These are phyloP conservation scores for Coptodon rendalli DNA, from an alignment of 2,113 vertebrate genomes.

Conservation along the genomic window DNA sequence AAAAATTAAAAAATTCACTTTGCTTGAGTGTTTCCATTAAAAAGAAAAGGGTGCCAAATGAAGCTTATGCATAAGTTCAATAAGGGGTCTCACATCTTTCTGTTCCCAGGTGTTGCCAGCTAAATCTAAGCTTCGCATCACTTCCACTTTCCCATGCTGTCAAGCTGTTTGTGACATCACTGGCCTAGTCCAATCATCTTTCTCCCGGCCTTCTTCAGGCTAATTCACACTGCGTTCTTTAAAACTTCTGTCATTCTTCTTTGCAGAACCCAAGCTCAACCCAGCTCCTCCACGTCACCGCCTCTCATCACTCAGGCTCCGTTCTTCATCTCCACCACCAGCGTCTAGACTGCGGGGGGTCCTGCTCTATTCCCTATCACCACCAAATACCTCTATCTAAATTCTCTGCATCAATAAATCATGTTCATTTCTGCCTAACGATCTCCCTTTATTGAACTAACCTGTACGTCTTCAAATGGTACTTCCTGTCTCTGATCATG, in stretches of 20 bases:
- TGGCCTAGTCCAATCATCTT: background rate
- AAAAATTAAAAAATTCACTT: too few species aligned
- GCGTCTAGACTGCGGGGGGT: background rate
- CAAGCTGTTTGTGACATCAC: background rate
- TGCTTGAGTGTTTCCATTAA: background rate
- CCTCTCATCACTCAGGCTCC: too few species aligned
- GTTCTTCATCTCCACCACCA: background rate
- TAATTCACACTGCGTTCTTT: background rate
- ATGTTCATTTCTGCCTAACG: background rate
- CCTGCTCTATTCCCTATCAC: background rate
- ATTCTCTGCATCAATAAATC: background rate
- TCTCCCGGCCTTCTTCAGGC: background rate
- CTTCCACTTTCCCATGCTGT: background rate
- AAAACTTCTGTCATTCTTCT: background rate
- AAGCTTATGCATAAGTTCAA: background rate
- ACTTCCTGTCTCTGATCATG: slow-evolving; percentile 98
- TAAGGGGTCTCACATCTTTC: background rate
- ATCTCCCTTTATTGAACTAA: slow-evolving; percentile 33
- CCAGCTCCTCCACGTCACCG: too few species aligned
- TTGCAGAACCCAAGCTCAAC: too few species aligned
- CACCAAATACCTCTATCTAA: background rate
- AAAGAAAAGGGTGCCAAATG: background rate
- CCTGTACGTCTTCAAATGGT: slow-evolving; percentile 96
- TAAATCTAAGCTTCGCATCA: background rate
- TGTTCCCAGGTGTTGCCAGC: background rate